Evolutionary conservation across 2,113 vertebrate species (phyloP).

Genomic region (Chaenogobius annularis): DNA sequence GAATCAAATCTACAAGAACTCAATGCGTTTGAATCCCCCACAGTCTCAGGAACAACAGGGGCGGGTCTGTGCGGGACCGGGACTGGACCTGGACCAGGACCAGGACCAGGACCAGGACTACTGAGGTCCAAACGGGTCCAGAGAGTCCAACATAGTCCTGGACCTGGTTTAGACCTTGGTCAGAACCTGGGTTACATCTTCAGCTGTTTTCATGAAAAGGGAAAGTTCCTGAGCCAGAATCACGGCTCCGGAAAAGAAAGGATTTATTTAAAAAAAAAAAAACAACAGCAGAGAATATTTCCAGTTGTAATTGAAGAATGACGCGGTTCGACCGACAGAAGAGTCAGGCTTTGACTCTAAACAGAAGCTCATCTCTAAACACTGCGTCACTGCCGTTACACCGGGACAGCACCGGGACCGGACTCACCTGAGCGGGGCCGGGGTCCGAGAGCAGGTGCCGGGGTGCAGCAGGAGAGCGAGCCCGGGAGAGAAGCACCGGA

Average conservation of each 20-base stretch:
- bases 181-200: not conserved
- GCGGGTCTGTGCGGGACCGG: not conserved
- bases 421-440: not conserved
- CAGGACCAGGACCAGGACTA: too few species aligned
- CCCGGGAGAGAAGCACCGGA: not conserved
- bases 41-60: too few species aligned
- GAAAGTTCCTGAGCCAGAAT: not conserved
- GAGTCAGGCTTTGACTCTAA: constrained; percentile 12
- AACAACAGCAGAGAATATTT: not conserved
- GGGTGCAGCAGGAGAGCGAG: not conserved
- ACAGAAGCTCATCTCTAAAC: not conserved
- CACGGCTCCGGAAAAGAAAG: not conserved
- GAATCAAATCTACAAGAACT: too few species aligned
- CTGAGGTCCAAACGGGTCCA: too few species aligned
- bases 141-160: too few species aligned
- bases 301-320: not conserved
- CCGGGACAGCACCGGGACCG: not conserved
- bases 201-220: not conserved
- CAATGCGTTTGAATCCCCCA: too few species aligned
- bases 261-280: not conserved
- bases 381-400: not conserved
- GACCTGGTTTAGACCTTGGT: not conserved
- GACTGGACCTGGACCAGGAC: not conserved
- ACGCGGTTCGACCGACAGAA: not conserved
- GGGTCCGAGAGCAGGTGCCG: not conserved